Conservation (phyloP, 2,113 vertebrate species). For the Periophthalmus modestus region DNA sequence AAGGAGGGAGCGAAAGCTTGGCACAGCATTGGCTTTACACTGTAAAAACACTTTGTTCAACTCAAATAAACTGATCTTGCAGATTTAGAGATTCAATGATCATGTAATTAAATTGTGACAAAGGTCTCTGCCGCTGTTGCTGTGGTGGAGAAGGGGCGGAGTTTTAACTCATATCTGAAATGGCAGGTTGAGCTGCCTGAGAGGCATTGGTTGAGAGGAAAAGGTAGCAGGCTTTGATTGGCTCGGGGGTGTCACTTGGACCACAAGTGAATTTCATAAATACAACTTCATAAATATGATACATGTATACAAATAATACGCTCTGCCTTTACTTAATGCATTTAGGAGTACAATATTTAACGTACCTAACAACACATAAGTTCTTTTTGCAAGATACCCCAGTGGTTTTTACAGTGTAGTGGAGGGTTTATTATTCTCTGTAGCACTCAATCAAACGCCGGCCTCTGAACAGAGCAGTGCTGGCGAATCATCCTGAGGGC, state of each 20-base stretch:
- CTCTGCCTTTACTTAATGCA: background rate
- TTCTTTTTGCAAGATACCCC: background rate
- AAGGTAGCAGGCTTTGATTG: background rate
- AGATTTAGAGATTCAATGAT: background rate
- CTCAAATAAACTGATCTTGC: background rate
- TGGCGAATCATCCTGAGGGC: slow-evolving; percentile 90
- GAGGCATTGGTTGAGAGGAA: background rate
- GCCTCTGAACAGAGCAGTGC: slow-evolving; percentile 89
- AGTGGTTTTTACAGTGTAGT: slow-evolving; percentile 33
- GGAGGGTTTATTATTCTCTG: slow-evolving; percentile 93
- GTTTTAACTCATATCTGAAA: background rate
- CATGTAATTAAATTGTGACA: background rate
- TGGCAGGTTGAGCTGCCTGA: background rate
- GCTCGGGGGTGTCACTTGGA: background rate
- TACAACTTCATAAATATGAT: background rate
- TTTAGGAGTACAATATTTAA: background rate
- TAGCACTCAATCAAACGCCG: slow-evolving; percentile 92
- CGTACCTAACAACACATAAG: background rate
- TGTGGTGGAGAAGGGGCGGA: background rate
- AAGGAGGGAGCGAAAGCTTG: slow-evolving; percentile 77
- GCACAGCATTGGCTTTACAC: slow-evolving; percentile 72
- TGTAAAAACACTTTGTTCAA: background rate
- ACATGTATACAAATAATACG: background rate
- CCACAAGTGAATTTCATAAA: background rate
- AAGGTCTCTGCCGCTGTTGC: background rate